Percentiles rank a stretch among this genome's conserved stretches.
These are phyloP conservation scores for Microctonus aethiopoides DNA, from an alignment of 2,888 invertebrate species.

Conservation along the genomic window DNA sequence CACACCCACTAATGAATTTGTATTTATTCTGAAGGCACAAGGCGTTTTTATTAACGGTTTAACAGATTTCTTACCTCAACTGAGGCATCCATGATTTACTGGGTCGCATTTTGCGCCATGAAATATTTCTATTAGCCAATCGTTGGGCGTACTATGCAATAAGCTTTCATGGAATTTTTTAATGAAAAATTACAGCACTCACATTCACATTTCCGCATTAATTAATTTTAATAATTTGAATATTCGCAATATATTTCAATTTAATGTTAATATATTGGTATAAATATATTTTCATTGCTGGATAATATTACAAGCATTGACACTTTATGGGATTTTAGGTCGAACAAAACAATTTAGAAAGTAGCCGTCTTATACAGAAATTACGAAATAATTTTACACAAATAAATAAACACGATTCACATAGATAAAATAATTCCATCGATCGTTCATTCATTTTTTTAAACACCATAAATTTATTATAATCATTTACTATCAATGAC, in stretches of 20 bases:
- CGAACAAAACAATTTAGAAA: not conserved
- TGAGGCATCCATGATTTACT: slow-evolving; percentile 31
- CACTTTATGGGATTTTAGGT: not conserved
- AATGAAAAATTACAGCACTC: not conserved
- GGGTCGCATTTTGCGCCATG: slow-evolving; percentile 19
- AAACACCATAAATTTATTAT: not conserved
- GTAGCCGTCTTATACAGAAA: not conserved
- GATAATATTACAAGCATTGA: not conserved
- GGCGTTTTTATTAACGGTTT: slow-evolving; percentile 28
- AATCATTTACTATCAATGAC: no score
- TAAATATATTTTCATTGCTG: not conserved
- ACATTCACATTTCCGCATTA: not conserved
- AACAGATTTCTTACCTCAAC: slow-evolving; percentile 23
- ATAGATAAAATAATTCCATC: not conserved
- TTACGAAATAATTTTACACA: slow-evolving; percentile 3
- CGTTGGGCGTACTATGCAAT: slow-evolving; percentile 12
- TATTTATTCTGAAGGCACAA: slow-evolving; percentile 38
- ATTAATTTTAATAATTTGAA: not conserved
- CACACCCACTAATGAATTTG: slow-evolving; percentile 34
- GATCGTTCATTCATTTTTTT: not conserved
- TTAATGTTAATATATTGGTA: not conserved
- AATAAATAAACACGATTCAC: no score
- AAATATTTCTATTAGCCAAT: slow-evolving; percentile 19
- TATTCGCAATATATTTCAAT: not conserved
- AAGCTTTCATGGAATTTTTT: slow-evolving; percentile 17